phyloP scores from a whole-genome alignment of 2,113 vertebrate species.

The Sphaerodactylus townsendi region DNA sequence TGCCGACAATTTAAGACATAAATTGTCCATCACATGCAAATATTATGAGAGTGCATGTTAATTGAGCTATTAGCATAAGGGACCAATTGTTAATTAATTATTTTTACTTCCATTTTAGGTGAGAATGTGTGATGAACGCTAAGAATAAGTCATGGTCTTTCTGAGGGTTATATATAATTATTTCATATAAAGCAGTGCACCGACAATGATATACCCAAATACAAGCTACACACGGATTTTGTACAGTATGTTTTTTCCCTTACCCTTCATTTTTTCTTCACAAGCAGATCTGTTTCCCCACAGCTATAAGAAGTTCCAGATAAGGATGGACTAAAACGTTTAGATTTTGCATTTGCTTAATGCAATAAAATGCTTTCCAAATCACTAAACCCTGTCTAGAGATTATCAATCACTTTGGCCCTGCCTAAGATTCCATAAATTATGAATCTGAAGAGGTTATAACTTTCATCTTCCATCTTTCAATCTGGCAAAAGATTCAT shows the following conservation, averaged over 20 bases:
- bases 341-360: constrained; percentile 43
- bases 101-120: not conserved
- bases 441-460: constrained; percentile 68
- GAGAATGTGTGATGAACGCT: not conserved
- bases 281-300: constrained; percentile 27
- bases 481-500: constrained; percentile 54
- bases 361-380: constrained; percentile 56
- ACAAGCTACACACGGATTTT: constrained; percentile 13
- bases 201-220: constrained; percentile 14
- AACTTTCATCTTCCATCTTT: constrained; percentile 63
- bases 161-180: constrained; percentile 3
- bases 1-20: constrained; percentile 10
- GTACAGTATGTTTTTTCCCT: not conserved
- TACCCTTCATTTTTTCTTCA: constrained; percentile 26
- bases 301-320: constrained; percentile 47
- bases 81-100: not conserved
- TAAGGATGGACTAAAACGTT: constrained; percentile 56
- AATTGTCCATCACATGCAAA: constrained; percentile 6
- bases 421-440: constrained; percentile 66
- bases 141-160: constrained; percentile 12
- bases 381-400: constrained; percentile 41
- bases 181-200: not conserved
- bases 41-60: constrained; percentile 5
- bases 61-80: constrained; percentile 3
- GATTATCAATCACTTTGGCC: constrained; percentile 60